phyloP scores from a whole-genome alignment of 2,113 vertebrate genomes.

The Ictalurus furcatus region DNA sequence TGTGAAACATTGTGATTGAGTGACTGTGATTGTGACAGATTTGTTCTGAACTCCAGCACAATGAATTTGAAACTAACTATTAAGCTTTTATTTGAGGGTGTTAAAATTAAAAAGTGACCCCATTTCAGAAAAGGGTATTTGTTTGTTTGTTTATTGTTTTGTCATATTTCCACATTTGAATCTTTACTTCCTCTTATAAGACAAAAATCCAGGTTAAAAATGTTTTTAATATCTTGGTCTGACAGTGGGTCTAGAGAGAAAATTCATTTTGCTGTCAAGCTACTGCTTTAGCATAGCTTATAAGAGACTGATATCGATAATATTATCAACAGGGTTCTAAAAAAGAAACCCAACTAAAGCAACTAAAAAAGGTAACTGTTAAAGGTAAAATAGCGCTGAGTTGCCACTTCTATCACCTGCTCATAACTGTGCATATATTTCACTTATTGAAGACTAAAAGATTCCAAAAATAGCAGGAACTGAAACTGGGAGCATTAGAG shows the following conservation, averaged over 20 bases:
- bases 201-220: not conserved
- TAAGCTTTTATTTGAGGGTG: not conserved
- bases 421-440: not conserved
- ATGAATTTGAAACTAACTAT: not conserved
- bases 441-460: constrained; percentile 8
- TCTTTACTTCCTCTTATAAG: not conserved
- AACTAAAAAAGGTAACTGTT: not conserved
- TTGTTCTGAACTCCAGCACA: not conserved
- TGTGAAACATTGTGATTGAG: not conserved
- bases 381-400: not conserved
- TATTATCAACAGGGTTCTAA: not conserved
- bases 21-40: not conserved
- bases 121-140: not conserved
- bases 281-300: not conserved
- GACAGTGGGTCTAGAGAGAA: not conserved
- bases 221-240: not conserved
- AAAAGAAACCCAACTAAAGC: not conserved
- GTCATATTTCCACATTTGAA: not conserved
- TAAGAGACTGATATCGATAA: not conserved
- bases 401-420: not conserved
- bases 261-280: not conserved
- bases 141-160: not conserved
- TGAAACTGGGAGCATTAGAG: not conserved
- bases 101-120: not conserved
- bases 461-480: constrained; percentile 22